A percentile compares a stretch with the other conserved stretches of the same genome.
Evolutionary conservation across 2,113 vertebrate species (phyloP).

Genomic region (Strigops habroptila): DNA sequence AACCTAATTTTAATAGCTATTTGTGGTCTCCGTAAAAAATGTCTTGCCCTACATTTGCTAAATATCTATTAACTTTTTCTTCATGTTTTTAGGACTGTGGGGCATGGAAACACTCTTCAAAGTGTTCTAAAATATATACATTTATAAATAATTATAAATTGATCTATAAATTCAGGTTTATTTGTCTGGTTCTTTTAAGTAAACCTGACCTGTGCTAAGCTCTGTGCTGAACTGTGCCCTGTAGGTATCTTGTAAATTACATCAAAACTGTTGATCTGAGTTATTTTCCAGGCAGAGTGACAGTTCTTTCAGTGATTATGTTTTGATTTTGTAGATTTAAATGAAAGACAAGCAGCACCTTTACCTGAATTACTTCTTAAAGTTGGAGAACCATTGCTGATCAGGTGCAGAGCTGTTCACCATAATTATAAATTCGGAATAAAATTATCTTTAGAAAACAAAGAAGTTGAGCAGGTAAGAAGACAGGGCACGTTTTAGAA

Average conservation of each 20-base stretch:
- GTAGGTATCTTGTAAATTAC: not conserved
- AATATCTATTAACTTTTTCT: not conserved
- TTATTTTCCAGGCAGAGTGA: not conserved
- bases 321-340: slow-evolving; percentile 74
- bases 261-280: not conserved
- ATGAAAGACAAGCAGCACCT: slow-evolving; percentile 47
- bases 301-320: not conserved
- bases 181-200: not conserved
- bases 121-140: not conserved
- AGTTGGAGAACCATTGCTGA: slow-evolving; percentile 73
- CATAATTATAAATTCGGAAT: slow-evolving; percentile 52
- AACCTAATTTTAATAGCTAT: not conserved
- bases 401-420: slow-evolving; percentile 73
- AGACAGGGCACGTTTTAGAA: not conserved
- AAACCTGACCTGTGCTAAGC: not conserved
- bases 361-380: slow-evolving; percentile 71
- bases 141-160: not conserved
- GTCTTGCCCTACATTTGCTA: not conserved
- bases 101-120: not conserved
- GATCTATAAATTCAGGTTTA: not conserved
- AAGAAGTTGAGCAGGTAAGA: slow-evolving; percentile 67
- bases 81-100: not conserved
- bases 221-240: not conserved
- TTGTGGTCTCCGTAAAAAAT: not conserved
- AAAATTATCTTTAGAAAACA: slow-evolving; percentile 52